A percentile compares a stretch with the other conserved stretches of the same genome.
Conservation (phyloP, 2,113 vertebrate species). For the Numenius arquata region DNA sequence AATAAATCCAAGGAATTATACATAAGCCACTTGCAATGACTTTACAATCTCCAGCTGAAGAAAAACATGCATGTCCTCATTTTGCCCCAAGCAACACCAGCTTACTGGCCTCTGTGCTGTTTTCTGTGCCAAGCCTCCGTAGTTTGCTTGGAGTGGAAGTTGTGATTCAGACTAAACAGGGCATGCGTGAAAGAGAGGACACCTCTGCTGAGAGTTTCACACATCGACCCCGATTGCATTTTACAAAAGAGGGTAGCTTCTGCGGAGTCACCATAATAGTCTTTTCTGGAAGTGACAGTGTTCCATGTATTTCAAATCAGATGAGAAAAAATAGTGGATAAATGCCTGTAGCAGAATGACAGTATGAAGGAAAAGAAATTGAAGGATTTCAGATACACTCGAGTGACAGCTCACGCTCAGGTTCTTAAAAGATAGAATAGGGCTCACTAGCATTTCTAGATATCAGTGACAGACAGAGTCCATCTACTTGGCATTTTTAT, state of each 20-base stretch:
- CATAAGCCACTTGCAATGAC: background rate
- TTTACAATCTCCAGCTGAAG: background rate
- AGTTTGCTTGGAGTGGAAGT: background rate
- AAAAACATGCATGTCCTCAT: slow-evolving; percentile 10
- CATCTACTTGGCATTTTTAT: background rate
- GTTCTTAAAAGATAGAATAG: background rate
- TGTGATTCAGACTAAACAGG: background rate
- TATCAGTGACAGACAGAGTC: background rate
- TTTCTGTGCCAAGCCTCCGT: background rate
- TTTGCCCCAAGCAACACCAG: background rate
- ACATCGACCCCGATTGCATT: background rate
- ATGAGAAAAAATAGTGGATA: background rate
- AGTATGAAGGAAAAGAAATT: background rate
- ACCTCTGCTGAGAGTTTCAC: background rate
- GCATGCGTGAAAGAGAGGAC: background rate
- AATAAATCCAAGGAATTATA: slow-evolving; percentile 53
- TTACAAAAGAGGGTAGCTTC: background rate
- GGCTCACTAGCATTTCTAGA: background rate
- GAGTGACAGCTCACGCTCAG: background rate
- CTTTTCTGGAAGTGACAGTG: background rate
- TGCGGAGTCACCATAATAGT: background rate
- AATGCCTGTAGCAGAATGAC: background rate
- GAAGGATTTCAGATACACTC: background rate
- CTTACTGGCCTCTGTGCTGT: background rate
- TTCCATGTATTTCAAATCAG: background rate